phyloP scores from a whole-genome alignment of 2,888 invertebrate species.

The Thereva nobilitata region DNA sequence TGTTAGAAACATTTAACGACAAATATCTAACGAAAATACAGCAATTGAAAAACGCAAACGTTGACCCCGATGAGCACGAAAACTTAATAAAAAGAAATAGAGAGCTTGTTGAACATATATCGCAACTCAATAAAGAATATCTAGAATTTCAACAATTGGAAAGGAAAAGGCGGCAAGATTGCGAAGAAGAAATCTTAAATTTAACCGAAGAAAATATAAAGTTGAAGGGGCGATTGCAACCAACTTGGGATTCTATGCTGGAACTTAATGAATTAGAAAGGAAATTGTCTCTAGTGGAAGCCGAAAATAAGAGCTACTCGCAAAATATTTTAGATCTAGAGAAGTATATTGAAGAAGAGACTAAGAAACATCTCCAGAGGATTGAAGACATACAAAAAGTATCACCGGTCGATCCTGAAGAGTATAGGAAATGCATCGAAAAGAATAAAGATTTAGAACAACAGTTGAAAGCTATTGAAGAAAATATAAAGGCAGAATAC shows the following conservation, averaged over 20 bases:
- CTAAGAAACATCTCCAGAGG: conserved; percentile 38
- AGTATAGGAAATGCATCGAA: conserved; percentile 43
- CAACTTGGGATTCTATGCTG: too few relatives aligned
- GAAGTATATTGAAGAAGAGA: conserved; percentile 4
- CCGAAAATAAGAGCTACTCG: not conserved
- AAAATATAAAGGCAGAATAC: not conserved
- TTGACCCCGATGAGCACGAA: not conserved
- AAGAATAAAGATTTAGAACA: conserved; percentile 46
- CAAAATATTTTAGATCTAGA: conserved; percentile 11
- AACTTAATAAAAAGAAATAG: not conserved
- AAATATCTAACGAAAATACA: too few relatives aligned
- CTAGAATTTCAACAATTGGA: too few relatives aligned
- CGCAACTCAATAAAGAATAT: too few relatives aligned
- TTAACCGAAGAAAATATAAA: not conserved
- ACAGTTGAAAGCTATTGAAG: not conserved
- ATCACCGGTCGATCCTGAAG: conserved; percentile 40
- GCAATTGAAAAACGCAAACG: not conserved
- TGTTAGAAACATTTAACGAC: too few relatives aligned
- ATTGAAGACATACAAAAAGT: conserved; percentile 45
- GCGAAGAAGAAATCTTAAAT: not conserved
- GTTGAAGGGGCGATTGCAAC: not conserved
- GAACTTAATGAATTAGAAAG: not conserved
- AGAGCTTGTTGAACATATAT: too few relatives aligned
- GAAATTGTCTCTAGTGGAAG: not conserved
- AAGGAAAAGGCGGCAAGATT: not conserved